Conservation (phyloP, 2,113 vertebrate genomes). For the Crotalus helleri region DNA sequence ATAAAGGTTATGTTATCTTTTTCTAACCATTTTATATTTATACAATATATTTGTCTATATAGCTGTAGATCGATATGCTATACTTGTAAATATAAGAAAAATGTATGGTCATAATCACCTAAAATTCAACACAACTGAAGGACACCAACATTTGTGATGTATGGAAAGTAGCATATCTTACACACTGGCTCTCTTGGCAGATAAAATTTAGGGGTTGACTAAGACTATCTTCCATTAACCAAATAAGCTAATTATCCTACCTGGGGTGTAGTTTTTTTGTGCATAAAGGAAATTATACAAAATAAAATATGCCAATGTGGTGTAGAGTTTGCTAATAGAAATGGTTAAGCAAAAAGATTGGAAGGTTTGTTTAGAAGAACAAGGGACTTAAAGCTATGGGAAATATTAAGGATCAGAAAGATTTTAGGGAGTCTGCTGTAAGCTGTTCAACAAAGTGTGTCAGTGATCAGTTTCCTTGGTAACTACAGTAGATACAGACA, state of each 20-base stretch:
- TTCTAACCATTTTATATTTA: background rate
- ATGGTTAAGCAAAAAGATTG: background rate
- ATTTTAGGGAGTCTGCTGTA: conserved; percentile 45
- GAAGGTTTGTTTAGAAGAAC: background rate
- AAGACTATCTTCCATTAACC: too few species aligned
- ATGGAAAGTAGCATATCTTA: background rate
- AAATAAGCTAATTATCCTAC: background rate
- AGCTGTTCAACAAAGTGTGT: conserved; percentile 44
- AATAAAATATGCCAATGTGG: background rate
- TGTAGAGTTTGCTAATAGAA: background rate
- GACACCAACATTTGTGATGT: too few species aligned
- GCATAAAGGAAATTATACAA: background rate
- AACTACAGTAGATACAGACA: conserved; percentile 53
- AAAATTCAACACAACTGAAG: background rate
- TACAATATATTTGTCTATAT: background rate
- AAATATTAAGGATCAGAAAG: conserved; percentile 3
- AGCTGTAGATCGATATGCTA: background rate
- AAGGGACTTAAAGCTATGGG: background rate
- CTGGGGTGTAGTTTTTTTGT: background rate
- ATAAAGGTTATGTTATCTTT: too few species aligned
- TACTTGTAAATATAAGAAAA: background rate
- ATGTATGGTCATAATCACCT: background rate
- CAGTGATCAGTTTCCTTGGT: conserved; percentile 60
- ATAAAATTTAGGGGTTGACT: background rate
- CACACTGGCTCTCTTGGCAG: background rate